phyloP scores from a whole-genome alignment of 2,888 invertebrate genomes.

The Hypena proboscidalis region DNA sequence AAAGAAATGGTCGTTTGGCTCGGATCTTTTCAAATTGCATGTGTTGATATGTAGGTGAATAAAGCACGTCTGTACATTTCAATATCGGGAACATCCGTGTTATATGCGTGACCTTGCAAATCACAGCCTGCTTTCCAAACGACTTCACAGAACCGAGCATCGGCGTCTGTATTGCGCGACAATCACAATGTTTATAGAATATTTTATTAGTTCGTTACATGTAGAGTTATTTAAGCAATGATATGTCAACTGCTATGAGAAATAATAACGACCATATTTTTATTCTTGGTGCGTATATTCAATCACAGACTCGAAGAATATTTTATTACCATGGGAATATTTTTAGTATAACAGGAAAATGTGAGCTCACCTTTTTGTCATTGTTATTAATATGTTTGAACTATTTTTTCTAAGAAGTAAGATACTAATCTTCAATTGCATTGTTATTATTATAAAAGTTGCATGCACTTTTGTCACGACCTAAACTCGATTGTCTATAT shows the following conservation, averaged over 20 bases:
- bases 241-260: constrained; percentile 60
- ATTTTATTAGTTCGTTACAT: constrained; percentile 70
- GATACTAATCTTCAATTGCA: too few relatives aligned
- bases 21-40: constrained; percentile 79
- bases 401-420: too few relatives aligned
- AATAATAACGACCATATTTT: constrained; percentile 57
- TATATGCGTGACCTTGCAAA: constrained; percentile 86
- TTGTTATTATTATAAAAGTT: too few relatives aligned
- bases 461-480: too few relatives aligned
- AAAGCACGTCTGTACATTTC: constrained; percentile 85
- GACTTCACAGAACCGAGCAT: constrained; percentile 79
- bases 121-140: constrained; percentile 86
- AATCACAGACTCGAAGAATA: constrained; percentile 42
- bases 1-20: constrained; percentile 51
- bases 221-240: constrained; percentile 69
- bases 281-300: constrained; percentile 53
- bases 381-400: background rate
- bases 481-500: too few relatives aligned
- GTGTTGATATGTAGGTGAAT: constrained; percentile 84
- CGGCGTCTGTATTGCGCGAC: constrained; percentile 78
- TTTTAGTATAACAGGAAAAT: constrained; percentile 33
- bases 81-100: constrained; percentile 86
- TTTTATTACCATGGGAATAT: constrained; percentile 46
- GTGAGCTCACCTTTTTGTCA: constrained; percentile 10
- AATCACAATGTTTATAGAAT: constrained; percentile 71